Percentiles rank a stretch among this genome's conserved stretches.
phyloP scores from a whole-genome alignment of 2,888 invertebrate genomes.

The Lithophane semibrunnea region DNA sequence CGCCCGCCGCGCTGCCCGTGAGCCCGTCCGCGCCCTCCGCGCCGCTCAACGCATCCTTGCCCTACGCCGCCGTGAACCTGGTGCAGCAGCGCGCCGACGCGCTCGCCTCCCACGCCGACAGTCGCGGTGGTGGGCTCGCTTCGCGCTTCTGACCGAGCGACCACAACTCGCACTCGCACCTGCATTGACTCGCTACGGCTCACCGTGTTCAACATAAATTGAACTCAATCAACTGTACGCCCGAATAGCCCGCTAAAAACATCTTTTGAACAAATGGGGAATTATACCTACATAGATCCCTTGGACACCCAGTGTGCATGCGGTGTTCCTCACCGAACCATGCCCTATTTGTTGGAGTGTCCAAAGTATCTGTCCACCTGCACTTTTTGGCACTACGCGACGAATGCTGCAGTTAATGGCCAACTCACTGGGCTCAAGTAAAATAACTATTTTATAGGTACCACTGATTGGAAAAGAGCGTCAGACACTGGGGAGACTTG shows the following conservation, averaged over 20 bases:
- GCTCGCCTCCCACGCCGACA: conserved; percentile 93
- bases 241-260: not conserved
- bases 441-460: not conserved
- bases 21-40: conserved; percentile 42
- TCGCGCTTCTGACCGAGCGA: conserved; percentile 89
- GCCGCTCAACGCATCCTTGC: conserved; percentile 69
- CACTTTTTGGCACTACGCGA: not conserved
- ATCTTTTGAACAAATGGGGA: not conserved
- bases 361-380: not conserved
- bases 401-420: not conserved
- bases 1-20: conserved; percentile 58
- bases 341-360: not conserved
- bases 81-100: conserved; percentile 92
- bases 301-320: not conserved
- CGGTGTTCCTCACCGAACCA: not conserved
- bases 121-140: conserved; percentile 93
- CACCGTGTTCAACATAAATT: not conserved
- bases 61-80: conserved; percentile 92
- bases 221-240: not conserved
- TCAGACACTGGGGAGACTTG: too few relatives aligned
- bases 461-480: not conserved
- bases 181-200: not conserved
- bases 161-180: conserved; percentile 63
- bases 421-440: not conserved
- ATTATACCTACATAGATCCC: not conserved